These are phyloP conservation scores for Gerris lacustris DNA, from an alignment of 2,888 invertebrate species.

Conservation along the genomic window DNA sequence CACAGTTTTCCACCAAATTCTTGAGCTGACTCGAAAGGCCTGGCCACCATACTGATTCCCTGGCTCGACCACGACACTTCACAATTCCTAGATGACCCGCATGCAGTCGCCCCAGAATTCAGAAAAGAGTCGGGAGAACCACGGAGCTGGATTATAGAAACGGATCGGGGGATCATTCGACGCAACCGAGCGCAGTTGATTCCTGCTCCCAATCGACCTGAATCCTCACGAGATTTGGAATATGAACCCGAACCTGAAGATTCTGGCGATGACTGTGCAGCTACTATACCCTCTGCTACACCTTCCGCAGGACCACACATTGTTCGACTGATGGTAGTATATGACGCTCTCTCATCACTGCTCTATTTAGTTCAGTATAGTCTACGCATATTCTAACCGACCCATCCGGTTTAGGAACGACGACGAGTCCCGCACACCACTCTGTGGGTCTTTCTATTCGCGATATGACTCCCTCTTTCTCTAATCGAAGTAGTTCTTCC, in stretches of 20 bases:
- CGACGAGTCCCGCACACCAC: constrained; percentile 15
- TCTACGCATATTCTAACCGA: constrained; percentile 14
- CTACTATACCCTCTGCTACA: constrained; percentile 29
- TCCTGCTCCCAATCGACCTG: too few species aligned
- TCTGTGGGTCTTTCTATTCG: not conserved
- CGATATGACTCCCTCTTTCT: not conserved
- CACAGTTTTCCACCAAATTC: not conserved
- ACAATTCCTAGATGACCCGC: constrained; percentile 17
- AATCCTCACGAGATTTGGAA: constrained; percentile 31
- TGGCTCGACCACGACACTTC: constrained; percentile 16
- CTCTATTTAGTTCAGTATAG: constrained; percentile 9
- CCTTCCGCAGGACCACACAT: constrained; percentile 27
- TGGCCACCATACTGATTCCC: constrained; percentile 13
- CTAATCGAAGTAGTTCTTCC: not conserved
- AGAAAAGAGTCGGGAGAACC: constrained; percentile 7
- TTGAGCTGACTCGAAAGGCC: not conserved
- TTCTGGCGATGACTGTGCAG: too few species aligned
- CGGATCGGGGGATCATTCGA: too few species aligned
- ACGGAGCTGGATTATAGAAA: too few species aligned
- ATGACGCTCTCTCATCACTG: not conserved
- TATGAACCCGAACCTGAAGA: too few species aligned
- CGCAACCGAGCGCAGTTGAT: too few species aligned
- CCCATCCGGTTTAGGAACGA: constrained; percentile 10
- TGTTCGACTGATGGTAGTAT: constrained; percentile 16
- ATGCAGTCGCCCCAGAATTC: constrained; percentile 15